These are phyloP conservation scores for Bradypodion ventrale DNA, from an alignment of 2,797 vertebrate genomes.

Conservation along the genomic window DNA sequence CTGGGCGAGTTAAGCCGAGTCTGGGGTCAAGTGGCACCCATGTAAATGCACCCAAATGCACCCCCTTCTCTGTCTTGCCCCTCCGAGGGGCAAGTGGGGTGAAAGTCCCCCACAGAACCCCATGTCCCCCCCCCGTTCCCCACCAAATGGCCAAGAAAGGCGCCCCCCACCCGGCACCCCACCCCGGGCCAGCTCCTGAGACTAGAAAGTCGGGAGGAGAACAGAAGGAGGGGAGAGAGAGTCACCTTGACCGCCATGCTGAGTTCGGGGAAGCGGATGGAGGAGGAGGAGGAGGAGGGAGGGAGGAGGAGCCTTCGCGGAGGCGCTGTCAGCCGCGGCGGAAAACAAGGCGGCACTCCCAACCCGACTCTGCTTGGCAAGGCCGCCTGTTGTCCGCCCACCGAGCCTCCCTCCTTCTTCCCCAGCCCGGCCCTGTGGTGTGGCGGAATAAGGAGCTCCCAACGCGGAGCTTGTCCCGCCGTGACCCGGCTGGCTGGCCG, in stretches of 20 bases:
- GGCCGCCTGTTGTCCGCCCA: too few species aligned
- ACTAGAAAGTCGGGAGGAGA: constrained; percentile 44
- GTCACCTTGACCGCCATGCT: constrained; percentile 99
- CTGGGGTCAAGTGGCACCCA: too few species aligned
- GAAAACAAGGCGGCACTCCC: not conserved
- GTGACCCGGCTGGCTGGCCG: not conserved
- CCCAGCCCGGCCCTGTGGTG: constrained; percentile 19
- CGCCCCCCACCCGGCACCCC: too few species aligned
- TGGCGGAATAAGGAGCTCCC: not conserved
- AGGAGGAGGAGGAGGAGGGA: constrained; percentile 4
- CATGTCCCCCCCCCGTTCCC: too few species aligned
- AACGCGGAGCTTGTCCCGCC: not conserved
- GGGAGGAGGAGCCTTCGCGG: constrained; percentile 26
- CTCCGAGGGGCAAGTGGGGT: too few species aligned
- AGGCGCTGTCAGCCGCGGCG: constrained; percentile 56
- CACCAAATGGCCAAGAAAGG: too few species aligned
- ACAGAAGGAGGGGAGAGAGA: constrained; percentile 72
- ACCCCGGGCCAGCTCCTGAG: constrained; percentile 43
- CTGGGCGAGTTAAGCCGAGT: too few species aligned
- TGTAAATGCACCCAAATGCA: too few species aligned
- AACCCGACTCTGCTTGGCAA: not conserved
- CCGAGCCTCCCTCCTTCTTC: not conserved
- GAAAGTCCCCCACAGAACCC: too few species aligned
- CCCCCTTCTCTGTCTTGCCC: too few species aligned
- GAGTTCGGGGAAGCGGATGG: constrained; percentile 65